Evolutionary conservation across 2,113 vertebrate species (phyloP).

Genomic region (Potamarius usumacintae): DNA sequence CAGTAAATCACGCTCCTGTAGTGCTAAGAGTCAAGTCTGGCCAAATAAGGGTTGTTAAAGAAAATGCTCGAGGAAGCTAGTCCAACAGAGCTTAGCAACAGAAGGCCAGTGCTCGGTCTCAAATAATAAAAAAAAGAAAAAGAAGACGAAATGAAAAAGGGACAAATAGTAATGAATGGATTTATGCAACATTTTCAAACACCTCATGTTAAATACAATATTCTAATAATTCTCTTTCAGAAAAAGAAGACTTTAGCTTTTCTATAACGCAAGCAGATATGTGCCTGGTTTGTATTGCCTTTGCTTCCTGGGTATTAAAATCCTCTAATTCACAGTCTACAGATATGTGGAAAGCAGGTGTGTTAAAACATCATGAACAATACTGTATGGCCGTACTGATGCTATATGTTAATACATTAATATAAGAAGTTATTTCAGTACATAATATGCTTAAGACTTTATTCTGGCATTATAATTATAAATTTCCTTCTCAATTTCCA

Average conservation of each 20-base stretch:
- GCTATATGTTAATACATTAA: constrained; percentile 1
- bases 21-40: constrained; percentile 18
- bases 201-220: not conserved
- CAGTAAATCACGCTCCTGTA: constrained; percentile 58
- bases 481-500: constrained; percentile 62
- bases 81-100: not conserved
- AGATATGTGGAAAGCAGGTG: constrained; percentile 95
- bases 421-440: not conserved
- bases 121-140: constrained; percentile 26
- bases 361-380: constrained; percentile 19
- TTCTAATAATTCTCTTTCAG: constrained; percentile 55
- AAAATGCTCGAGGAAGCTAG: constrained; percentile 43
- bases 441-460: constrained; percentile 33
- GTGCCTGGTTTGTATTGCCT: constrained; percentile 95
- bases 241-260: constrained; percentile 61
- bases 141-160: not conserved
- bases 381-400: not conserved
- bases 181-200: not conserved
- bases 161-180: not conserved
- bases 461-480: constrained; percentile 18
- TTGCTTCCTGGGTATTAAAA: constrained; percentile 91
- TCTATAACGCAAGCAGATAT: constrained; percentile 78
- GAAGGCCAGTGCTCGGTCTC: not conserved
- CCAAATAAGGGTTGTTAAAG: constrained; percentile 67
- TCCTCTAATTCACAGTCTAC: constrained; percentile 82